Percentiles rank a stretch among this genome's conserved stretches.
Conservation (phyloP, 2,888 invertebrate species). For the Dexiosoma caninum region DNA sequence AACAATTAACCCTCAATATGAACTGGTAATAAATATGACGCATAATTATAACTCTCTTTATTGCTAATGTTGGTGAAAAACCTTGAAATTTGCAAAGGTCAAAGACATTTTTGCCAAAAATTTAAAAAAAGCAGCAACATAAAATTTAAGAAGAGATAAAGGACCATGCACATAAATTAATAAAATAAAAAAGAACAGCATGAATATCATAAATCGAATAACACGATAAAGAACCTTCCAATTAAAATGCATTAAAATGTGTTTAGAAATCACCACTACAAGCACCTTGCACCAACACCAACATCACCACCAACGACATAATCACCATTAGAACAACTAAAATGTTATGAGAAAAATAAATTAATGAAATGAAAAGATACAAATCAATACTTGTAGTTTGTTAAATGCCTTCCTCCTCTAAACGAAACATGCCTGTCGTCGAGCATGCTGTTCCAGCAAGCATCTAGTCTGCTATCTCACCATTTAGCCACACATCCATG, state of each 20-base stretch:
- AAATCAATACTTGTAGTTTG: conserved; percentile 45
- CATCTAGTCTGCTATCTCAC: conserved; percentile 4
- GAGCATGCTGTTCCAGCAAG: conserved; percentile 32
- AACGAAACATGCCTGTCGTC: conserved; percentile 47
- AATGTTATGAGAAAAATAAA: conserved; percentile 30
- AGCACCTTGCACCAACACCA: neutral
- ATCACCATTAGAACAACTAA: conserved; percentile 49
- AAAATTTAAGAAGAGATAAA: conserved; percentile 58
- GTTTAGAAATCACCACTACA: conserved; percentile 7
- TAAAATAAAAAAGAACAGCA: conserved; percentile 22
- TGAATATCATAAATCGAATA: conserved; percentile 49
- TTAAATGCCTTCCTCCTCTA: conserved; percentile 30
- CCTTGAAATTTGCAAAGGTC: conserved; percentile 50
- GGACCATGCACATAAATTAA: conserved; percentile 20
- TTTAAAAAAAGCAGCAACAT: conserved; percentile 5
- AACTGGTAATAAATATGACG: neutral
- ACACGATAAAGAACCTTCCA: conserved; percentile 41
- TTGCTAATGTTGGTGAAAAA: conserved; percentile 19
- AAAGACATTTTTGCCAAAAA: conserved; percentile 43
- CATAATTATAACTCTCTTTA: neutral
- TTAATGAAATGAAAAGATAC: conserved; percentile 50
- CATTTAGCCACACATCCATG: neutral
- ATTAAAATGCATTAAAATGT: conserved; percentile 53
- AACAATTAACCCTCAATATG: neutral
- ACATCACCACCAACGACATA: neutral